Evolutionary conservation across 2,797 vertebrate genomes (phyloP), one percentile per base, ranked within the genome.

Genomic region (Coranthus polyacanthus): DNA sequence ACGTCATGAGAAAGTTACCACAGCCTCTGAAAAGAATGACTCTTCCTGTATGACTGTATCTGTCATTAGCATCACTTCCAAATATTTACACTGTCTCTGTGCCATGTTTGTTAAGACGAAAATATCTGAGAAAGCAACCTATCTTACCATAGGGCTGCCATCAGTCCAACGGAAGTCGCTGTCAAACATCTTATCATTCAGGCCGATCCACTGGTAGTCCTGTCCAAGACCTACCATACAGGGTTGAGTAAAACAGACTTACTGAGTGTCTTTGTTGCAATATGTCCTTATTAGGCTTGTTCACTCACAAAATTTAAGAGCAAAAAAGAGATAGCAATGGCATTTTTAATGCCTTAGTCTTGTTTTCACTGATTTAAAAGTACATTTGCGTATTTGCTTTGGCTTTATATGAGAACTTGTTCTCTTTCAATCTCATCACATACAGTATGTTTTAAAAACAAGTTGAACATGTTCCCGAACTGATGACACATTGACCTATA

Each of bases 141-240:
- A 29, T 90, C 96, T 97, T 95, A 99, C 98, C 97, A 97, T 85
- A 1, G 93, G 79, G 58, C 92, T 94, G 77, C 96, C 95, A 74
- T 99, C 98, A 6, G 96, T 98, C 98, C 98, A 99, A 18, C 95
- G 97, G 93, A 99, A 99, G 89, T 99, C 98, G 16, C 91, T 95
- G 87, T 99, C 96, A 90, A 95, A 99, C 97, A 98, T 96, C 91
- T 98, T 99, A 95, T 99, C 98, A 61, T 98, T 99, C 70, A 99
- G 93, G 52, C 98, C 98, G 49, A 99, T 97, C 98, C 98, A 99
- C 85, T 99, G 98, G 79, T 99, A 99, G 85, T 99, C 97, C 71
- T 97, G 96, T 56, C 97, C 97, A 83, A 99, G 93, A 79, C 96
- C 98, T 99, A 88, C 16, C 52, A 84, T 16, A 21, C 13, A 66